Evolutionary conservation across 2,888 invertebrate species (phyloP).

Genomic region (Ephialtes manifestator): DNA sequence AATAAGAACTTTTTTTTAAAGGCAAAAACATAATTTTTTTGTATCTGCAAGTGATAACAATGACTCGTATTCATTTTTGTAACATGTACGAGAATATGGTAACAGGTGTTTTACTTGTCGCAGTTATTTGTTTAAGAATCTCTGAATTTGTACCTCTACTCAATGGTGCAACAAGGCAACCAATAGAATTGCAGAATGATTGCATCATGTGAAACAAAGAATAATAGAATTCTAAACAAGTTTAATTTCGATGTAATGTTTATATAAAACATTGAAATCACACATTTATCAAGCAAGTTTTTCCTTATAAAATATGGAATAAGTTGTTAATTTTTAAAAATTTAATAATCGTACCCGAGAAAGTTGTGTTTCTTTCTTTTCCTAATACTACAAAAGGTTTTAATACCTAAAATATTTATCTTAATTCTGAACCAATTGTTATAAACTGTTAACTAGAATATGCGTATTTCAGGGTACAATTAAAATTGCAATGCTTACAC

Average conservation of each 20-base stretch:
- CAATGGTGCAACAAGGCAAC: background rate
- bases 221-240: background rate
- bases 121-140: background rate
- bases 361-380: background rate
- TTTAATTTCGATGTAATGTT: background rate
- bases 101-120: background rate
- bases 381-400: background rate
- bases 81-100: background rate
- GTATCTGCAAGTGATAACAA: background rate
- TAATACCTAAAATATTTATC: background rate
- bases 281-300: background rate
- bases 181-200: too few species aligned
- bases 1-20: background rate
- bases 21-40: background rate
- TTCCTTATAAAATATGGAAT: background rate
- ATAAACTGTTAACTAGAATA: background rate
- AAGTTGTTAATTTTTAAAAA: background rate
- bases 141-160: background rate
- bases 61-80: background rate
- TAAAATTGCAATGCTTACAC: background rate
- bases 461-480: background rate
- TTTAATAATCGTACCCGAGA: background rate
- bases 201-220: background rate
- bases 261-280: background rate
- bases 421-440: background rate